phyloP scores from a whole-genome alignment of 2,113 vertebrate genomes.

The Trinectes maculatus region DNA sequence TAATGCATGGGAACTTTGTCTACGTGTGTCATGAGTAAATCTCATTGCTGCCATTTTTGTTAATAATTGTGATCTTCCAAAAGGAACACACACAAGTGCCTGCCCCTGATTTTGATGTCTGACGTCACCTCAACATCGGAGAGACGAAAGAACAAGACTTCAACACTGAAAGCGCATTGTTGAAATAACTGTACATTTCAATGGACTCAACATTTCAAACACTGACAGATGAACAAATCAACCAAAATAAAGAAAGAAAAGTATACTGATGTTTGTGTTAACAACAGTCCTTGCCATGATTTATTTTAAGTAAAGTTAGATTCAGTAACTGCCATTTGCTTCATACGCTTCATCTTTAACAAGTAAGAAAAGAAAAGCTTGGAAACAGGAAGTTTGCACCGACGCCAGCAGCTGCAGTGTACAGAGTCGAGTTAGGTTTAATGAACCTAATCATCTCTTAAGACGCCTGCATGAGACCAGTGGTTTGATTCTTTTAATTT shows the following conservation, averaged over 20 bases:
- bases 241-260: slow-evolving; percentile 3
- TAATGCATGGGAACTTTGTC: too few relatives aligned
- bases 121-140: slow-evolving; percentile 1
- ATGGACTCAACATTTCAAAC: background rate
- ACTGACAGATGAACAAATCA: slow-evolving; percentile 16
- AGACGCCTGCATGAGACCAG: too few relatives aligned
- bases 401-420: too few relatives aligned
- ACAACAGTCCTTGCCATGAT: background rate
- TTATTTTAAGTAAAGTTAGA: slow-evolving; percentile 1
- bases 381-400: too few relatives aligned
- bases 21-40: too few relatives aligned
- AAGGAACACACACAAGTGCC: slow-evolving; percentile 23
- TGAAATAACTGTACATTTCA: background rate
- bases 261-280: slow-evolving; percentile 1
- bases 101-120: slow-evolving; percentile 46
- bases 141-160: background rate
- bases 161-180: background rate
- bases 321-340: background rate
- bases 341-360: too few relatives aligned
- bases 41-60: background rate
- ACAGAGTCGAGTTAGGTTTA: too few relatives aligned
- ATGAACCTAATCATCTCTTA: too few relatives aligned
- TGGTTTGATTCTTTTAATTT: too few relatives aligned
- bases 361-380: too few relatives aligned
- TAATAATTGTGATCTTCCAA: slow-evolving; percentile 10